These are phyloP conservation scores for Aurelia sp. DNA, from an alignment of 30 jellyfish, hydroid and myxozoan genomes.

Conservation along the genomic window DNA sequence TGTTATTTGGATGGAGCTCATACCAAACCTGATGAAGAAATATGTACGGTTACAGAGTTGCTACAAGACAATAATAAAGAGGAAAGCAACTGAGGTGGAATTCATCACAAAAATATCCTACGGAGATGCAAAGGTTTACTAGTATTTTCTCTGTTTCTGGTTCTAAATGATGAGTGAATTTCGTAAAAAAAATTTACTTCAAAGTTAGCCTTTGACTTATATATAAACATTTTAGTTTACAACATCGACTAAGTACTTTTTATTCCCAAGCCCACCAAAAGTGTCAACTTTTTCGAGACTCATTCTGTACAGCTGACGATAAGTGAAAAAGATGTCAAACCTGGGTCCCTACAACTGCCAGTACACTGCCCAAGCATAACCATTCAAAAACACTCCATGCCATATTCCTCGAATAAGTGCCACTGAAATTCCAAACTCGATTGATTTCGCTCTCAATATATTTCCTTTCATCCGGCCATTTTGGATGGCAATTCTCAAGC, in stretches of 20 bases:
- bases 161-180: too few relatives aligned
- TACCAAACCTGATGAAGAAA: slow-evolving; percentile 27
- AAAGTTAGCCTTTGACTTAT: too few relatives aligned
- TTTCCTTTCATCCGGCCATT: slow-evolving; percentile 93
- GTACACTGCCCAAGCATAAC: slow-evolving; percentile 30
- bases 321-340: neutral
- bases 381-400: slow-evolving; percentile 48
- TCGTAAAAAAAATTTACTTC: too few relatives aligned
- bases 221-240: too few relatives aligned
- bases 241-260: too few relatives aligned
- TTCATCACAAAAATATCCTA: too few relatives aligned
- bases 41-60: neutral
- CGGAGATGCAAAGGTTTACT: too few relatives aligned
- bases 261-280: too few relatives aligned
- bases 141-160: too few relatives aligned
- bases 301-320: too few relatives aligned
- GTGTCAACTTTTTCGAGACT: too few relatives aligned
- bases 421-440: slow-evolving; percentile 45
- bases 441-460: slow-evolving; percentile 73
- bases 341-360: slow-evolving; percentile 48
- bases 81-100: too few relatives aligned
- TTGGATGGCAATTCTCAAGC: slow-evolving; percentile 78
- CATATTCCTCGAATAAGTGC: slow-evolving; percentile 47
- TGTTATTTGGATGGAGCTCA: slow-evolving; percentile 28
- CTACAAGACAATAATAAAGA: neutral